Conservation (phyloP, 2,888 invertebrate species). For the Dyspetes luteomarginatus region DNA sequence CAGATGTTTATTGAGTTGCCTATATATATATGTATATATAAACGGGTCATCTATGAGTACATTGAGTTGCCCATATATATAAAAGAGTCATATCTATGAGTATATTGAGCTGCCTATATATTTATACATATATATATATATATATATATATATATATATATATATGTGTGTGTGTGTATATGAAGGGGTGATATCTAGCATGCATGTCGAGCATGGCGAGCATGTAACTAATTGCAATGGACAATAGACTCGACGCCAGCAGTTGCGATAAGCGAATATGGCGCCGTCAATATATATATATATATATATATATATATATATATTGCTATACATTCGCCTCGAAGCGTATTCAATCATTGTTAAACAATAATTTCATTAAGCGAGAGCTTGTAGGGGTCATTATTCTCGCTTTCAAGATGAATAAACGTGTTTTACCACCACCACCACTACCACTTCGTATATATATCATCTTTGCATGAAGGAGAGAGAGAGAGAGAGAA, state of each 20-base stretch:
- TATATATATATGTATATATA: too few species aligned
- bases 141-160: too few species aligned
- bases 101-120: too few species aligned
- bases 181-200: neutral
- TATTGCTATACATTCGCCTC: neutral
- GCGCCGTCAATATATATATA: conserved; percentile 25
- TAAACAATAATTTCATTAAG: conserved; percentile 65
- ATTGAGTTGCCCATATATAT: too few species aligned
- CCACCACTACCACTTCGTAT: neutral
- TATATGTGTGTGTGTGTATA: too few species aligned
- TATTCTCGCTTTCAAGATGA: conserved; percentile 55
- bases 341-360: conserved; percentile 56
- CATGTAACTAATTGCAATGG: conserved; percentile 56
- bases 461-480: neutral
- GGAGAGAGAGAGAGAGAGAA: neutral
- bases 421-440: conserved; percentile 39
- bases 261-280: conserved; percentile 56
- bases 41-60: too few species aligned
- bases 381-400: conserved; percentile 47
- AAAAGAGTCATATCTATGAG: too few species aligned
- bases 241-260: conserved; percentile 53
- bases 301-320: neutral
- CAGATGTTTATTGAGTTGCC: too few species aligned
- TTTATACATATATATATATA: too few species aligned
- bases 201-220: neutral